A percentile compares a stretch with the other conserved stretches of the same genome.
phyloP scores from a whole-genome alignment of 2,888 invertebrate genomes.

The Aleiodes alternator region DNA sequence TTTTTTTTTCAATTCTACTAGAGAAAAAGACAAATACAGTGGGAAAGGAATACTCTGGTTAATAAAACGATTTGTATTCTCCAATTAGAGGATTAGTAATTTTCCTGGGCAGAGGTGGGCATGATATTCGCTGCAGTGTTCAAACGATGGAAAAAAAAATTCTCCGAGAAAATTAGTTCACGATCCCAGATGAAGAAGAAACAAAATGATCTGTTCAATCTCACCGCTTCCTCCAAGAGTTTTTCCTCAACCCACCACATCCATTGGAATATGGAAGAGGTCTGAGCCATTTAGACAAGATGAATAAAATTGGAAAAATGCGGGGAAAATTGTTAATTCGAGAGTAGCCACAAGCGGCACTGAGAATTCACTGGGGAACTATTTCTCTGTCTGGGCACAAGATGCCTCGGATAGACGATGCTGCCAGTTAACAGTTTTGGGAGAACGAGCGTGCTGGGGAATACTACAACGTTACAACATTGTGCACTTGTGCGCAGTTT shows the following conservation, averaged over 20 bases:
- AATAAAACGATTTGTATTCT: slow-evolving; percentile 58
- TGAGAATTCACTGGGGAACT: slow-evolving; percentile 51
- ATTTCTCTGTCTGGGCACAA: slow-evolving; percentile 47
- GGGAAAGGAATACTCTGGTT: slow-evolving; percentile 52
- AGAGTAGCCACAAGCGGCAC: slow-evolving; percentile 15
- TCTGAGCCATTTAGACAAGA: background rate
- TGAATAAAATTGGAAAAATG: slow-evolving; percentile 27
- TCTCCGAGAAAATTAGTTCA: slow-evolving; percentile 18
- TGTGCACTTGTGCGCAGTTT: slow-evolving; percentile 39
- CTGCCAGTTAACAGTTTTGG: slow-evolving; percentile 51
- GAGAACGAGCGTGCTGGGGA: slow-evolving; percentile 46
- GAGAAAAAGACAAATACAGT: slow-evolving; percentile 16
- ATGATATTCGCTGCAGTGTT: slow-evolving; percentile 4
- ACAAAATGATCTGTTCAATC: slow-evolving; percentile 29
- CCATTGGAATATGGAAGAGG: background rate
- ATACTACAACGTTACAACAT: slow-evolving; percentile 43
- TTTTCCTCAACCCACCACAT: background rate
- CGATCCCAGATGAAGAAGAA: background rate
- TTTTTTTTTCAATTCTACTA: background rate
- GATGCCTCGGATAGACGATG: slow-evolving; percentile 48
- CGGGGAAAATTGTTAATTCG: slow-evolving; percentile 42
- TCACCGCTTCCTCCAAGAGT: background rate
- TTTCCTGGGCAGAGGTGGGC: background rate
- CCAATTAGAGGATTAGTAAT: slow-evolving; percentile 50
- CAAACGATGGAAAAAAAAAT: background rate